These are phyloP conservation scores for Auanema freiburgensis DNA, from an alignment of 2,888 invertebrate species.

Conservation along the genomic window DNA sequence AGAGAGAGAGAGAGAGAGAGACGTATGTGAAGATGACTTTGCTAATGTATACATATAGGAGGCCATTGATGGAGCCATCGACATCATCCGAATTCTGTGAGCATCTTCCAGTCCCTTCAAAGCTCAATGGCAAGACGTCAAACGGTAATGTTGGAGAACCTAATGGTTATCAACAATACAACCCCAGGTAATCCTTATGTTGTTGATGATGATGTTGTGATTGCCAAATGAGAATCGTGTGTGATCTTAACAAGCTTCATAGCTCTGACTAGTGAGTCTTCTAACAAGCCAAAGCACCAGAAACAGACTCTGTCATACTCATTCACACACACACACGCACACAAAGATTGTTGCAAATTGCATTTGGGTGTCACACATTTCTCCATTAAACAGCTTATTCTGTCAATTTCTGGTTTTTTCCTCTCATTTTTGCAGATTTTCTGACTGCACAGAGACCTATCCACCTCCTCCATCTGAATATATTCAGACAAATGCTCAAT, in stretches of 20 bases:
- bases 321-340: background rate
- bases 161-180: conserved; percentile 10
- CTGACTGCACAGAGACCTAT: conserved; percentile 23
- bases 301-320: no score
- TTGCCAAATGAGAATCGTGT: no score
- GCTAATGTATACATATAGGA: conserved; percentile 7
- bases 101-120: background rate
- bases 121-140: background rate
- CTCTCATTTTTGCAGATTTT: conserved; percentile 10
- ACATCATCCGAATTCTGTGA: conserved; percentile 23
- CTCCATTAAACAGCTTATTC: background rate
- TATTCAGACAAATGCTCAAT: conserved; percentile 2
- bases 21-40: background rate
- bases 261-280: background rate
- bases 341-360: background rate
- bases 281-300: background rate
- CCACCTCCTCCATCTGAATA: conserved; percentile 20
- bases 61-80: conserved; percentile 22
- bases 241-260: background rate
- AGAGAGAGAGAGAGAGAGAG: background rate
- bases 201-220: no score
- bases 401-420: background rate
- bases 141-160: background rate
- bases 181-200: background rate
- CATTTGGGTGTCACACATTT: background rate